These are phyloP conservation scores for Stictonetta naevosa DNA, from an alignment of 2,113 vertebrate species.

Conservation along the genomic window DNA sequence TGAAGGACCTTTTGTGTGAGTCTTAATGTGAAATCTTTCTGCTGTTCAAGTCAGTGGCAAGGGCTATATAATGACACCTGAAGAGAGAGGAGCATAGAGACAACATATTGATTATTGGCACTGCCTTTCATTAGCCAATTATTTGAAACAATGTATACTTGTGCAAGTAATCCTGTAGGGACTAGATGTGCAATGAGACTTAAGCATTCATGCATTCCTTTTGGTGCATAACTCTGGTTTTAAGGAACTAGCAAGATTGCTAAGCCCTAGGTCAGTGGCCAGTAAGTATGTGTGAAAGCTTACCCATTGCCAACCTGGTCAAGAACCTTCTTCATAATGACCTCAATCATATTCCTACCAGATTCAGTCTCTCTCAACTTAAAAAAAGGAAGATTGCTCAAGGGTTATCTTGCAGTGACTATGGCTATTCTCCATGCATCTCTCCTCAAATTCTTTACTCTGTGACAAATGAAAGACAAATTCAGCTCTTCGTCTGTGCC, in stretches of 20 bases:
- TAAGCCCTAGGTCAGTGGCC: not conserved
- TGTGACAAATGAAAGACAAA: not conserved
- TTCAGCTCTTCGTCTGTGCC: not conserved
- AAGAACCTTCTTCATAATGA: not conserved
- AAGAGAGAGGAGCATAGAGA: not conserved
- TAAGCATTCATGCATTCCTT: not conserved
- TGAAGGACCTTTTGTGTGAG: constrained; percentile 47
- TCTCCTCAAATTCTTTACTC: not conserved
- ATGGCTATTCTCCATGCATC: not conserved
- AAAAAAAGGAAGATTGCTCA: not conserved
- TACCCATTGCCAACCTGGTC: not conserved
- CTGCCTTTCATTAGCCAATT: not conserved
- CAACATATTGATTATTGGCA: constrained; percentile 16
- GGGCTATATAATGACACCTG: not conserved
- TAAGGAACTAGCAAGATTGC: not conserved
- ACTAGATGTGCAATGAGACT: not conserved
- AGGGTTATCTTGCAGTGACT: not conserved
- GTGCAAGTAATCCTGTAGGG: not conserved
- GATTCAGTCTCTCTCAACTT: not conserved
- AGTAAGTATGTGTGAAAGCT: not conserved
- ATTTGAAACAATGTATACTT: not conserved
- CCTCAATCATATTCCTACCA: not conserved
- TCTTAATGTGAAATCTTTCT: constrained; percentile 56
- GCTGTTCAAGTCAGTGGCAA: not conserved
- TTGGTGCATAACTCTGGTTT: not conserved